phyloP scores from a whole-genome alignment of 2,888 invertebrate genomes.

The Litoditis marina region DNA sequence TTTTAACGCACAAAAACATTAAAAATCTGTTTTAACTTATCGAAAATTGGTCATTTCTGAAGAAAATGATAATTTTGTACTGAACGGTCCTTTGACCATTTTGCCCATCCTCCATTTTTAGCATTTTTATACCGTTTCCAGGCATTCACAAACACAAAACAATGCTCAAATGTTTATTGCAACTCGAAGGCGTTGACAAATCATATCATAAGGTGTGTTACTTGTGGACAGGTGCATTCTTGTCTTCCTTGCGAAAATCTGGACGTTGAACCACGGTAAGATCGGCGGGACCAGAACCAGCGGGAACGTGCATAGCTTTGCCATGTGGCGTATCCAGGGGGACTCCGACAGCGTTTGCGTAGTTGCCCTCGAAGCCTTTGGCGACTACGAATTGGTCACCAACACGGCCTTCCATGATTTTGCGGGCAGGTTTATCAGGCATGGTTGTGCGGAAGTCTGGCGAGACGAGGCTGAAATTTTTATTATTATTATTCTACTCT shows the following conservation, averaged over 20 bases:
- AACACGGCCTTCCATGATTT: constrained; percentile 11
- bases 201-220: too few species aligned
- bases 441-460: constrained; percentile 11
- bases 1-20: too few species aligned
- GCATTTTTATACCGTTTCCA: too few species aligned
- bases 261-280: constrained; percentile 5
- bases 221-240: constrained; percentile 11
- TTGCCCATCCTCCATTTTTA: too few species aligned
- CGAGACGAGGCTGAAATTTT: constrained; percentile 5
- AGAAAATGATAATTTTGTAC: too few species aligned
- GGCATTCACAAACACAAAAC: too few species aligned
- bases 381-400: constrained; percentile 11
- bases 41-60: too few species aligned
- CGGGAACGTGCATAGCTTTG: constrained; percentile 3
- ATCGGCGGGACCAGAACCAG: constrained; percentile 5
- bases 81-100: too few species aligned
- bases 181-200: too few species aligned
- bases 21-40: too few species aligned
- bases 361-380: constrained; percentile 13
- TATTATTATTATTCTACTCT: constrained; percentile 10
- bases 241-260: constrained; percentile 17
- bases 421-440: constrained; percentile 18
- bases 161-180: too few species aligned
- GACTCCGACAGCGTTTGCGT: constrained; percentile 17
- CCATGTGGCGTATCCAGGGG: constrained; percentile 13